phyloP scores from a whole-genome alignment of 2,888 invertebrate species.

The Stegana nigrithorax region DNA sequence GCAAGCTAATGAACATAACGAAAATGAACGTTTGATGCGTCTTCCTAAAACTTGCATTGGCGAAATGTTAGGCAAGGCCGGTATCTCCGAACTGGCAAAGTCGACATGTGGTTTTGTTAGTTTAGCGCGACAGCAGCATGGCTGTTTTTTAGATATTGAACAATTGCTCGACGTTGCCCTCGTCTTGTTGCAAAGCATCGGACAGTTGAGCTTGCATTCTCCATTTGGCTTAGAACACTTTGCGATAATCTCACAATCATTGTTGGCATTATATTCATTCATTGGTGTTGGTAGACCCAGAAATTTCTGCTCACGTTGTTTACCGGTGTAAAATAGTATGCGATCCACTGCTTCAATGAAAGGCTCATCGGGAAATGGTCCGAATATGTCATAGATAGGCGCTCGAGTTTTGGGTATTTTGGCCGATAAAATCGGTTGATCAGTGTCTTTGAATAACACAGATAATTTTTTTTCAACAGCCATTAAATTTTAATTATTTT shows the following conservation, averaged over 20 bases:
- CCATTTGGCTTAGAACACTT: not conserved
- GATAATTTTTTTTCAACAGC: no score
- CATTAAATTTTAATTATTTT: no score
- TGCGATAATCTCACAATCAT: constrained; percentile 22
- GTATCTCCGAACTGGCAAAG: constrained; percentile 37
- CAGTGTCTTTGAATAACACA: not conserved
- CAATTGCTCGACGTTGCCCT: not conserved
- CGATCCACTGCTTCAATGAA: constrained; percentile 52
- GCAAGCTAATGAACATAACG: constrained; percentile 47
- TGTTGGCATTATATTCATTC: constrained; percentile 7
- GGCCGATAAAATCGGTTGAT: not conserved
- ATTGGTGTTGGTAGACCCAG: constrained; percentile 25
- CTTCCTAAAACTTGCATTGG: constrained; percentile 12
- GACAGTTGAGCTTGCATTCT: not conserved
- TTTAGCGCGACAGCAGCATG: not conserved
- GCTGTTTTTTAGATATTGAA: no score
- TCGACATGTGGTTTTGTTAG: constrained; percentile 39
- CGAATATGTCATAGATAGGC: constrained; percentile 35
- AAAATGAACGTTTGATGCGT: constrained; percentile 41
- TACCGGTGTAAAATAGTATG: constrained; percentile 47
- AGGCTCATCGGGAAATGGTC: constrained; percentile 61
- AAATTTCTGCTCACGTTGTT: not conserved
- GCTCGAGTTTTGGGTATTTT: constrained; percentile 26
- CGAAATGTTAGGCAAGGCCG: no score
- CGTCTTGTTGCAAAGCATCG: not conserved